Base-by-base conservation (phyloP, 2,888 invertebrate species). In the Sarcophaga caerulescens region DNA sequence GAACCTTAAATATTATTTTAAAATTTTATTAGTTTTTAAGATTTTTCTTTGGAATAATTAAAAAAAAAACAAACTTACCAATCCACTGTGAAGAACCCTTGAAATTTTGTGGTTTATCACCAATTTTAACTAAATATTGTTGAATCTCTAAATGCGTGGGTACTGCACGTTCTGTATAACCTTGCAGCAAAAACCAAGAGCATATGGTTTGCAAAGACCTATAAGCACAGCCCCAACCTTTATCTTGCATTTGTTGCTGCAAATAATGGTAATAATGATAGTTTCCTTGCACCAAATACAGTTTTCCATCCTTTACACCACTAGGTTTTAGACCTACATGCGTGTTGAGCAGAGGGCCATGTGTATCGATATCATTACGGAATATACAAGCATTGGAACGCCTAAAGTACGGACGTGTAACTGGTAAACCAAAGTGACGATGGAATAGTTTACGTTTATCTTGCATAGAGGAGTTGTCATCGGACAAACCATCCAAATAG, bases 141-240 rank as follows among this genome's bases (percentile, higher is more conserved):
- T 99, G 99, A 89, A 99, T 98, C 88, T 97, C 96, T 90, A 94
- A 93, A 92, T 98, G 98, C 4, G 95, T 95, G 19, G 99, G 99
- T 84, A 98, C 94, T 19, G 95, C 93, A 73, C 94, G 94, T 69
- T 96, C 95, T 2, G 96, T 96, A 91, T 97, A 98, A 6, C 98
- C 98, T 93, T 98, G 98, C 90, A 95, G 94, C 91, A 96, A 95
- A 95, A 97, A 98, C 99, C 99, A 99, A 0, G 99, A 99, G 88
- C 97, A 95, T 87, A 99, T 95, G 0, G 99, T 99, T 94, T 99
- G 99, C 90, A 99, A 94, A 0, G 99, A 99, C 85, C 99, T 95
- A 92, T 99, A 99, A 0, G 99, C 99, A 94, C 99, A 99, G 5
- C 99, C 99, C 99, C 99, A 99, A n/a, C 98, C 98, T 92, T 97